Percentiles rank a stretch among this genome's conserved stretches.
phyloP scores from a whole-genome alignment of 2,888 invertebrate genomes.

The Chrysotoxum bicinctum region DNA sequence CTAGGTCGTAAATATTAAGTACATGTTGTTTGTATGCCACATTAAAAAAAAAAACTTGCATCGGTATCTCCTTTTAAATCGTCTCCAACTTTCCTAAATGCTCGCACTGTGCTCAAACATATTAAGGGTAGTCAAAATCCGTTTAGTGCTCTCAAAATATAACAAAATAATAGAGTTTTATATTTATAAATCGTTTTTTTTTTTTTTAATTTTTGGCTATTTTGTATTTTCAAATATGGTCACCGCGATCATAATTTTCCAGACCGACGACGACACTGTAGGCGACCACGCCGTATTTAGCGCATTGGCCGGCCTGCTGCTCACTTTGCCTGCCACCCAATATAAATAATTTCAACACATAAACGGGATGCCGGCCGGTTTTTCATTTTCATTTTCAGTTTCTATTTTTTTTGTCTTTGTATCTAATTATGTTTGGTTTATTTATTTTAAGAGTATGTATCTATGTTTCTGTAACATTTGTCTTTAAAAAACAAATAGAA shows the following conservation, averaged over 20 bases:
- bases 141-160: too few relatives aligned
- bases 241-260: slow-evolving; percentile 3
- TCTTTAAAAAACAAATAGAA: not conserved
- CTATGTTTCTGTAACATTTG: not conserved
- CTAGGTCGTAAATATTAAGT: too few relatives aligned
- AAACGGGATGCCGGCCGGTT: slow-evolving; percentile 38
- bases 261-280: slow-evolving; percentile 5
- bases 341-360: slow-evolving; percentile 42
- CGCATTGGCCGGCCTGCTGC: not conserved
- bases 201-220: too few relatives aligned
- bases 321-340: slow-evolving; percentile 2
- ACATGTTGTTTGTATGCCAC: too few relatives aligned
- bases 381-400: not conserved
- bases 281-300: slow-evolving; percentile 7
- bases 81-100: too few relatives aligned
- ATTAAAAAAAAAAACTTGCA: too few relatives aligned
- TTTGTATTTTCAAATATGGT: not conserved
- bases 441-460: slow-evolving; percentile 7
- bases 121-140: too few relatives aligned
- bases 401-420: not conserved
- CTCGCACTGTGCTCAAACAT: too few relatives aligned
- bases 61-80: too few relatives aligned
- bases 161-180: too few relatives aligned
- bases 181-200: too few relatives aligned
- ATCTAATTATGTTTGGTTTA: slow-evolving; percentile 27